A percentile compares a stretch with the other conserved stretches of the same genome.
These are phyloP conservation scores for Sapayoa aenigma DNA, from an alignment of 2,113 vertebrate genomes.

Conservation along the genomic window DNA sequence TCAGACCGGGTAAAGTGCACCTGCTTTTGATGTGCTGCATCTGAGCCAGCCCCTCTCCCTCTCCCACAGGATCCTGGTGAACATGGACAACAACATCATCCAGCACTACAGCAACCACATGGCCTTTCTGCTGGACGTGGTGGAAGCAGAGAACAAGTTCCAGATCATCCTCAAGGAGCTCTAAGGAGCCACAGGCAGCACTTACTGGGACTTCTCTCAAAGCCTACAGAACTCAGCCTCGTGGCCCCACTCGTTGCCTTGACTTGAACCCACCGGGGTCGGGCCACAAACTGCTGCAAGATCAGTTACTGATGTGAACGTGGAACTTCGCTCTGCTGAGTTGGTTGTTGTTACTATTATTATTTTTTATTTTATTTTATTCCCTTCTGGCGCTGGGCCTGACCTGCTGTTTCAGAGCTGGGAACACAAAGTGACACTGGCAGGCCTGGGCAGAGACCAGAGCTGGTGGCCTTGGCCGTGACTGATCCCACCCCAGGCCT, in stretches of 20 bases:
- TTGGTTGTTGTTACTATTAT: neutral
- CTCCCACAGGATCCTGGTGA: slow-evolving; percentile 86
- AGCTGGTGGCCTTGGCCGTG: neutral
- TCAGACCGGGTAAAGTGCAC: neutral
- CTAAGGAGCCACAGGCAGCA: slow-evolving; percentile 65
- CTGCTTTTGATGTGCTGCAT: neutral
- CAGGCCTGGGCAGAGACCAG: neutral
- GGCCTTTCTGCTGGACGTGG: slow-evolving; percentile 91
- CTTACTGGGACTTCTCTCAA: neutral
- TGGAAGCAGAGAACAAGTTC: slow-evolving; percentile 82
- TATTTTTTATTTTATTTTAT: slow-evolving; percentile 41
- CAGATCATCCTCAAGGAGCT: slow-evolving; percentile 93
- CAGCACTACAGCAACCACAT: slow-evolving; percentile 97
- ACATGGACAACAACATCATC: slow-evolving; percentile 99
- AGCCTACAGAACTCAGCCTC: neutral
- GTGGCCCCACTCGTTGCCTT: neutral
- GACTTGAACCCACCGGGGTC: neutral
- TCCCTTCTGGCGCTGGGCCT: neutral
- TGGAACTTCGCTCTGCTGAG: slow-evolving; percentile 25
- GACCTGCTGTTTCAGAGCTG: neutral
- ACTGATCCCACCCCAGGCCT: neutral
- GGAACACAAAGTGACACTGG: fast-evolving
- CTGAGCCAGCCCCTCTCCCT: neutral
- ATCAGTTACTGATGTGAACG: neutral
- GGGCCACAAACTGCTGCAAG: neutral